Evolutionary conservation across 2,888 invertebrate genomes (phyloP).

Genomic region (Polyploca ridens): DNA sequence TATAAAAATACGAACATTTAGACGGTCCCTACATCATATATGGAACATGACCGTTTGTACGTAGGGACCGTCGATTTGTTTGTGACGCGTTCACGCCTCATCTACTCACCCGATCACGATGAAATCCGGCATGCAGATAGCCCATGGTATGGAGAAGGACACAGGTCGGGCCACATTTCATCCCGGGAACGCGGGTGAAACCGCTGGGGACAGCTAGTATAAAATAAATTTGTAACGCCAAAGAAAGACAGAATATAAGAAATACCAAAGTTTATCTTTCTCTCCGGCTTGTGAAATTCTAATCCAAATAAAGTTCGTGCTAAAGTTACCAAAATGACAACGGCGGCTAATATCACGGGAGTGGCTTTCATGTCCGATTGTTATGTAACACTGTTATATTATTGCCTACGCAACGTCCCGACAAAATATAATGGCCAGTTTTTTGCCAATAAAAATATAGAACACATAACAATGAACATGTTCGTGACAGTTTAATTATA

Average conservation of each 20-base stretch:
- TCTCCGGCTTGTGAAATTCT: conserved; percentile 7
- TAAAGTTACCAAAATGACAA: neutral
- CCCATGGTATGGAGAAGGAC: no score
- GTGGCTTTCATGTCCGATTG: conserved; percentile 1
- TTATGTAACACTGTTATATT: conserved; percentile 1
- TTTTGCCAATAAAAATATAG: neutral
- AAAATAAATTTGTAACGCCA: neutral
- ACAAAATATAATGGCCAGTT: conserved; percentile 1
- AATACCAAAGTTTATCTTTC: neutral
- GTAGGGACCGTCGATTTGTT: no score
- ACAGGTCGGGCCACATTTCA: no score
- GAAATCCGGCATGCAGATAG: no score
- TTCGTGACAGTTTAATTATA: neutral
- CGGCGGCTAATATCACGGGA: neutral
- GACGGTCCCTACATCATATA: no score
- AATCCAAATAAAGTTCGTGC: conserved; percentile 20
- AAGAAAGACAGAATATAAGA: neutral
- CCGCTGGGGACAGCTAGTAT: no score
- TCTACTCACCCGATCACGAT: no score
- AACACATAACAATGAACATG: neutral
- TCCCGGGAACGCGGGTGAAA: no score
- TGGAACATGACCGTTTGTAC: no score
- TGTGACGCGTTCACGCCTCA: no score
- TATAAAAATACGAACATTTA: no score
- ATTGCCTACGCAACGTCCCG: neutral